phyloP scores from a whole-genome alignment of 2,797 vertebrate genomes.

The Enteromius fasciolatus region DNA sequence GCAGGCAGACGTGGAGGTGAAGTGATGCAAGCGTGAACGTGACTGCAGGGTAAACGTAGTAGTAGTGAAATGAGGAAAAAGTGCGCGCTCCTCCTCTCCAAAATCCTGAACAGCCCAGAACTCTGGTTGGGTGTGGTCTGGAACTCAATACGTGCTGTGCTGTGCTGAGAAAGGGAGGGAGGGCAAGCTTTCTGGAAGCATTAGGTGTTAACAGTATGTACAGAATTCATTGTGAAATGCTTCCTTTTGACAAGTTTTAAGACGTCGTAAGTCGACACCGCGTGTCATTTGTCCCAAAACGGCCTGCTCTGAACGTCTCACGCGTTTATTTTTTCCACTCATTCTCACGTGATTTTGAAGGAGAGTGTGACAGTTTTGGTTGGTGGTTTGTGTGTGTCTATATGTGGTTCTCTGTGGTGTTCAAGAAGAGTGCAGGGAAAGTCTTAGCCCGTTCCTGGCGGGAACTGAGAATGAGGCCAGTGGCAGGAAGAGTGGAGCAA shows the following conservation, averaged over 20 bases:
- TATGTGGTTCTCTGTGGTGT: slow-evolving; percentile 17
- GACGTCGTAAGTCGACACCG: background rate
- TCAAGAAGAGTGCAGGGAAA: slow-evolving; percentile 31
- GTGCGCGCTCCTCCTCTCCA: slow-evolving; percentile 60
- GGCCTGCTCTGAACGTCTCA: background rate
- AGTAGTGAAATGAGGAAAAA: slow-evolving; percentile 54
- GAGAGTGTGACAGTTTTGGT: slow-evolving; percentile 12
- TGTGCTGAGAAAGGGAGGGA: slow-evolving; percentile 28
- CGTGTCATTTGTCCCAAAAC: background rate
- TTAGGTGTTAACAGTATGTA: slow-evolving; percentile 46
- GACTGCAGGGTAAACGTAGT: slow-evolving; percentile 56
- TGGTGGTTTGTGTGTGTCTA: slow-evolving; percentile 28
- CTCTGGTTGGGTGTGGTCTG: slow-evolving; percentile 72
- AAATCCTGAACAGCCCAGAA: slow-evolving; percentile 46
- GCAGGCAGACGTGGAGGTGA: slow-evolving; percentile 52
- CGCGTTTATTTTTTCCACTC: background rate
- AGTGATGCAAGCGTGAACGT: slow-evolving; percentile 51
- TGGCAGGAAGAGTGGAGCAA: slow-evolving; percentile 51
- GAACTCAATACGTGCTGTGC: slow-evolving; percentile 54
- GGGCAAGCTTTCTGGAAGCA: slow-evolving; percentile 32
- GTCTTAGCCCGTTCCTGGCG: slow-evolving; percentile 48
- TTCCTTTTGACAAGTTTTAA: slow-evolving; percentile 15
- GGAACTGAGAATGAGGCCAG: slow-evolving; percentile 53
- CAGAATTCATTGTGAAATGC: slow-evolving; percentile 12
- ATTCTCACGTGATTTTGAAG: background rate